Evolutionary conservation across 2,113 vertebrate genomes (phyloP).

Genomic region (Ictalurus furcatus): DNA sequence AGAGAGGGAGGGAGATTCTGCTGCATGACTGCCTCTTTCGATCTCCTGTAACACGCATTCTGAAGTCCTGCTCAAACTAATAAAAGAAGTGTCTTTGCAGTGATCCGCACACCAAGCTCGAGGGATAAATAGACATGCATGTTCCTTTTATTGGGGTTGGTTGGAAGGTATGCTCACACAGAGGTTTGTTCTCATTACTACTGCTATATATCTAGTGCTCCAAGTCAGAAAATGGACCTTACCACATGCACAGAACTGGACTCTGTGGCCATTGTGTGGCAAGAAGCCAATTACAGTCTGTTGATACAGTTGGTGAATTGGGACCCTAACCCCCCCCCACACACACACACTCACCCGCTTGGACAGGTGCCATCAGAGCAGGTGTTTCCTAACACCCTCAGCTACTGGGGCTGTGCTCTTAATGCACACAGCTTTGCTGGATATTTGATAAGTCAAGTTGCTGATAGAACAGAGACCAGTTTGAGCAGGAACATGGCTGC

Average conservation of each 20-base stretch:
- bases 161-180: not conserved
- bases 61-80: not conserved
- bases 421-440: not conserved
- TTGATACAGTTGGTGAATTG: constrained; percentile 30
- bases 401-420: not conserved
- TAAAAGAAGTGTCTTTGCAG: not conserved
- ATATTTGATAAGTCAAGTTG: constrained; percentile 16
- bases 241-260: not conserved
- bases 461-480: not conserved
- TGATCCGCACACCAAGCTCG: not conserved
- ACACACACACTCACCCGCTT: constrained; percentile 1
- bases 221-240: not conserved
- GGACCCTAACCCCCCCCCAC: not conserved
- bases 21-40: not conserved
- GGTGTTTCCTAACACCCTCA: constrained; percentile 29
- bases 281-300: constrained; percentile 10
- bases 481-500: not conserved
- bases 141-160: not conserved
- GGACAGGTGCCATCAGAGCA: constrained; percentile 35
- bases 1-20: not conserved
- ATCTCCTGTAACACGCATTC: not conserved
- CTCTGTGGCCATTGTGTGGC: constrained; percentile 19
- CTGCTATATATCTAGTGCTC: not conserved
- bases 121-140: not conserved
- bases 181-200: not conserved